Evolutionary conservation across 2,888 invertebrate genomes (phyloP).

Genomic region (Leptopilina drosophilae): DNA sequence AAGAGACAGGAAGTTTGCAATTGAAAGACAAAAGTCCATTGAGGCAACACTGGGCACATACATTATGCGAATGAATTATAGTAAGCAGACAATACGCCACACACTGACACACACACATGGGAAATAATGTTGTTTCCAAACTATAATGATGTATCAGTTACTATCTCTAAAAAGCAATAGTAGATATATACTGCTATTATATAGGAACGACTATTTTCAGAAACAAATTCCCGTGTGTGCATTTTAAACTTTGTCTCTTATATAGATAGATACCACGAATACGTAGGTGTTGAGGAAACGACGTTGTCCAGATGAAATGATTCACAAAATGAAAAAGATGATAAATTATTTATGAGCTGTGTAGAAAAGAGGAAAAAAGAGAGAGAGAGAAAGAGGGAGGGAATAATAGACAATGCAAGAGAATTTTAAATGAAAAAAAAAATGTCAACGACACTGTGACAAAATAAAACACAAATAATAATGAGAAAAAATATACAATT

Average conservation of each 20-base stretch:
- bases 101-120: neutral
- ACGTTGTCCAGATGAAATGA: constrained; percentile 18
- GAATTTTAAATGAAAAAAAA: neutral
- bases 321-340: constrained; percentile 19
- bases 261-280: neutral
- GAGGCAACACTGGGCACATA: neutral
- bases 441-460: neutral
- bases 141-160: constrained; percentile 28
- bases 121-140: constrained; percentile 2
- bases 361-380: too few species aligned
- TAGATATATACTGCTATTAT: neutral
- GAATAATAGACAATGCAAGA: constrained; percentile 17
- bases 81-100: neutral
- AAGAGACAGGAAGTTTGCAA: constrained; percentile 27
- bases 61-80: neutral
- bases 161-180: neutral
- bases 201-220: neutral
- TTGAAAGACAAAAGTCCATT: neutral
- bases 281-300: constrained; percentile 36
- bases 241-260: neutral
- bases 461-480: neutral
- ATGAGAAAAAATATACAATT: neutral
- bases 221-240: constrained; percentile 1
- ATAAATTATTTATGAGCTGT: constrained; percentile 32
- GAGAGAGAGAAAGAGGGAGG: neutral